phyloP scores from a whole-genome alignment of 1,140 invertebrate species.

The Harpegnathos saltator region DNA sequence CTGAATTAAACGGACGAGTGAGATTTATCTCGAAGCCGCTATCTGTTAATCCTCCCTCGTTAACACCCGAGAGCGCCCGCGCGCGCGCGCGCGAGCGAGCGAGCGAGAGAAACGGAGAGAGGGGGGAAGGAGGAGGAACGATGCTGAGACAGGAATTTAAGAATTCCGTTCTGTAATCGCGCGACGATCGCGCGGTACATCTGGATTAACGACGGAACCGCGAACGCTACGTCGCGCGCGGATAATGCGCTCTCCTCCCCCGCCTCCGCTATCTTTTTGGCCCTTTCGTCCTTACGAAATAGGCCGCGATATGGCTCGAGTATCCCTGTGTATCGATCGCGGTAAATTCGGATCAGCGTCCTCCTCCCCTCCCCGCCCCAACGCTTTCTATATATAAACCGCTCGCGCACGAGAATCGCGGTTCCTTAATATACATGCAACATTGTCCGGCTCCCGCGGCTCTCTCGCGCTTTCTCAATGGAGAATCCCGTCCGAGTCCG shows the following conservation, averaged over 20 bases:
- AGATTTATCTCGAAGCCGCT: constrained; percentile 46
- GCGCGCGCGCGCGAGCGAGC: too few relatives aligned
- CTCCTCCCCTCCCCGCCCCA: too few relatives aligned
- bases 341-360: constrained; percentile 66
- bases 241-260: background rate
- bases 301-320: background rate
- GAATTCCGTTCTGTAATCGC: constrained; percentile 4
- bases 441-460: constrained; percentile 49
- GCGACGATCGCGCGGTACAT: constrained; percentile 26
- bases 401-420: constrained; percentile 18
- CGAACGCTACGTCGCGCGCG: background rate
- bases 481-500: constrained; percentile 79
- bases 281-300: background rate
- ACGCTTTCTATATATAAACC: constrained; percentile 28
- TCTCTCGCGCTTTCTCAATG: constrained; percentile 77
- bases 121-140: too few relatives aligned
- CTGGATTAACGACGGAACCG: constrained; percentile 33
- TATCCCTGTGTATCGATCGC: constrained; percentile 60
- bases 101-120: too few relatives aligned
- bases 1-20: constrained; percentile 49
- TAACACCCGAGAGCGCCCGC: constrained; percentile 7
- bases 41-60: constrained; percentile 36
- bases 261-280: background rate
- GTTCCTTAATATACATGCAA: constrained; percentile 41
- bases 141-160: constrained; percentile 32